Conservation (phyloP, 2,113 vertebrate genomes). For the Maccullochella peelii region DNA sequence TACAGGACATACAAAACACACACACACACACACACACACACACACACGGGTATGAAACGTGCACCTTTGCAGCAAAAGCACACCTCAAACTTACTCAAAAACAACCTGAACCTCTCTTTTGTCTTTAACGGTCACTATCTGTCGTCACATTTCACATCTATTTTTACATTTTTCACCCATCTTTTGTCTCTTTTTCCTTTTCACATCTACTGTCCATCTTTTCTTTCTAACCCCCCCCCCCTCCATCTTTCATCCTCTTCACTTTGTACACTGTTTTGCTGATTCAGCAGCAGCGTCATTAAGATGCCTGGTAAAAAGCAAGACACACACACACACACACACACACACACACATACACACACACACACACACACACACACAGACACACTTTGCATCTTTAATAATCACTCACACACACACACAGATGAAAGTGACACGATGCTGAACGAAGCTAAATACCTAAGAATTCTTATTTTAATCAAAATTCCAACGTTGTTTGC, state of each 20-base stretch:
- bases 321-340: constrained; percentile 36
- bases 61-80: constrained; percentile 12
- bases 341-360: constrained; percentile 20
- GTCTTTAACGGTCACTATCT: too few species aligned
- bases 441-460: constrained; percentile 69
- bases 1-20: constrained; percentile 13
- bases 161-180: neutral
- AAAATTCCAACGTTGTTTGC: constrained; percentile 21
- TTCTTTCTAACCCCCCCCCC: neutral
- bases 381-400: constrained; percentile 65
- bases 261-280: constrained; percentile 55
- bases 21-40: neutral
- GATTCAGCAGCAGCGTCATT: constrained; percentile 76
- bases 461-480: constrained; percentile 49
- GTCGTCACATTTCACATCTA: neutral
- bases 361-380: constrained; percentile 10
- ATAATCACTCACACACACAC: constrained; percentile 42
- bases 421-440: constrained; percentile 65
- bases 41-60: constrained; percentile 1
- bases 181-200: neutral
- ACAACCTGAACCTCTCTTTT: neutral
- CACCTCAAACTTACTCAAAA: neutral
- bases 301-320: constrained; percentile 65
- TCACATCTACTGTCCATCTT: constrained; percentile 4
- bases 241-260: constrained; percentile 57